These are phyloP conservation scores for Dynastes maya DNA, from an alignment of 2,888 invertebrate species.

Conservation along the genomic window DNA sequence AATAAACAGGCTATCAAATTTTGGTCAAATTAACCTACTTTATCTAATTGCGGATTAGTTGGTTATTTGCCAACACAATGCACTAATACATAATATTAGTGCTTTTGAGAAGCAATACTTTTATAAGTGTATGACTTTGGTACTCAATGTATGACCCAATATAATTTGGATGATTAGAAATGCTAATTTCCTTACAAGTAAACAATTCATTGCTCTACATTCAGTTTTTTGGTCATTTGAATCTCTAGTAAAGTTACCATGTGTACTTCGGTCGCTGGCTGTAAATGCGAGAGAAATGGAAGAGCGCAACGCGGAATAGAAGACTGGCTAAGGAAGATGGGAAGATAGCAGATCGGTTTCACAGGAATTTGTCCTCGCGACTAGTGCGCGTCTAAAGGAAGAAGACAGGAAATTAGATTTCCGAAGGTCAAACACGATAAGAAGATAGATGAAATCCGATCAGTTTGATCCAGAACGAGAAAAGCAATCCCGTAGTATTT, in stretches of 20 bases:
- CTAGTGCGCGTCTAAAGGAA: slow-evolving; percentile 36
- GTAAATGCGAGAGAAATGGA: neutral
- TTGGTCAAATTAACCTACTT: no score
- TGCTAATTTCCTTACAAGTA: no score
- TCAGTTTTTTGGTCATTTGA: no score
- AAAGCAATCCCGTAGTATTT: slow-evolving; percentile 32
- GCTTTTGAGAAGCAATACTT: no score
- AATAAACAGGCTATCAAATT: no score
- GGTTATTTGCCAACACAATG: no score
- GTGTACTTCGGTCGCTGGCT: neutral
- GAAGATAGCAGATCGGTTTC: slow-evolving; percentile 20
- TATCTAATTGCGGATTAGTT: no score
- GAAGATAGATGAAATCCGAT: slow-evolving; percentile 43
- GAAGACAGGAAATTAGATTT: slow-evolving; percentile 46
- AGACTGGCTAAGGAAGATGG: neutral
- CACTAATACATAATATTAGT: no score
- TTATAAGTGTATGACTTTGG: no score
- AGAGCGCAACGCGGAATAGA: neutral
- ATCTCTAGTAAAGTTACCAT: neutral
- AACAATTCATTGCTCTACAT: no score
- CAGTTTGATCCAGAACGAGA: slow-evolving; percentile 42
- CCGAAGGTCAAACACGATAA: slow-evolving; percentile 46
- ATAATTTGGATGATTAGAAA: no score
- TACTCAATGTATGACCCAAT: no score
- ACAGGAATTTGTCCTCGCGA: slow-evolving; percentile 39